Percentiles rank a stretch among this genome's conserved stretches.
phyloP scores from a whole-genome alignment of 2,888 invertebrate species.

The Gymnosoma rotundatum region DNA sequence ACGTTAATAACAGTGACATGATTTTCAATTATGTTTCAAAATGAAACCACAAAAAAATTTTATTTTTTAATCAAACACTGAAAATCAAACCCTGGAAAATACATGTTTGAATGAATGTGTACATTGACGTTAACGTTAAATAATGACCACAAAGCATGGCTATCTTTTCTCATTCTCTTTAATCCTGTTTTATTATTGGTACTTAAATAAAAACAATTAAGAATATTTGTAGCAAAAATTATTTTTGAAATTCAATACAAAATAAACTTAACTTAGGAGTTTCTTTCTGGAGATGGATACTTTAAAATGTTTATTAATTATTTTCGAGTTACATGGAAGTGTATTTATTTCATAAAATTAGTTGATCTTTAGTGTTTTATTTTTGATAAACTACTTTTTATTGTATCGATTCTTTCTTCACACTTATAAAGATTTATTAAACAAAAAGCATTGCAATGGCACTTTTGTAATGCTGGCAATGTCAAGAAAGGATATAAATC shows the following conservation, averaged over 20 bases:
- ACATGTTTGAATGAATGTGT: not conserved
- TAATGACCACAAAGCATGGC: conserved; percentile 5
- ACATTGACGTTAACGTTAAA: not conserved
- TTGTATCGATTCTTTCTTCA: too few relatives aligned
- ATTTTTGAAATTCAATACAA: not conserved
- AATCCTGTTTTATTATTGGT: not conserved
- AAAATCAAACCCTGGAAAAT: not conserved
- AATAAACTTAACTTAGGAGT: not conserved
- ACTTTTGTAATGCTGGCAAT: not conserved
- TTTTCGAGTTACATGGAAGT: not conserved
- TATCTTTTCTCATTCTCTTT: not conserved
- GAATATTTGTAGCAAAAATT: not conserved
- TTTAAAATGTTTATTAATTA: not conserved
- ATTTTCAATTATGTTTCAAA: conserved; percentile 43
- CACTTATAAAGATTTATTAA: too few relatives aligned
- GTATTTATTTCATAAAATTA: not conserved
- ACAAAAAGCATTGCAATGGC: not conserved
- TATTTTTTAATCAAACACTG: conserved; percentile 11
- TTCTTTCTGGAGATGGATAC: not conserved
- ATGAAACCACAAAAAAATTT: conserved; percentile 19
- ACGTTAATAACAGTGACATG: not conserved
- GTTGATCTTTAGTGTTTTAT: too few relatives aligned
- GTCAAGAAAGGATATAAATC: not conserved
- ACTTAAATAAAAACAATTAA: not conserved
- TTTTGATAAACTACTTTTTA: too few relatives aligned